Evolutionary conservation across 2,888 invertebrate genomes (phyloP).

Genomic region (Sarcophaga variegata): DNA sequence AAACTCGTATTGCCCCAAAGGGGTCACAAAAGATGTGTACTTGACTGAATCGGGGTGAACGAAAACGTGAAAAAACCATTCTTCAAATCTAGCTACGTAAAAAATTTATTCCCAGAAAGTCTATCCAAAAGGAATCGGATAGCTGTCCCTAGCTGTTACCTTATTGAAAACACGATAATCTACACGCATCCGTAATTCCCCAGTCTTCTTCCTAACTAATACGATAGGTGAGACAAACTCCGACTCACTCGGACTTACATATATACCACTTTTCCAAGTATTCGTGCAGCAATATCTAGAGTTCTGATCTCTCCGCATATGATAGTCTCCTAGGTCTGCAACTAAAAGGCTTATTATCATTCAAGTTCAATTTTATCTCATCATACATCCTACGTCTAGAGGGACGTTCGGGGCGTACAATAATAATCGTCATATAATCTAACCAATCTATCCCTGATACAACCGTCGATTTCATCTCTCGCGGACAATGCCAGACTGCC

Average conservation of each 20-base stretch:
- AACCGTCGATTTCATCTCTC: neutral
- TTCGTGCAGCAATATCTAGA: slow-evolving; percentile 39
- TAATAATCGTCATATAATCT: slow-evolving; percentile 36
- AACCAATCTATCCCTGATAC: neutral
- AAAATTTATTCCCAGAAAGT: too few relatives aligned
- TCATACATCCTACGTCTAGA: neutral
- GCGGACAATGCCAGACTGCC: neutral
- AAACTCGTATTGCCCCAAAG: slow-evolving; percentile 65
- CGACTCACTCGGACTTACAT: slow-evolving; percentile 21
- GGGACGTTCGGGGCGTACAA: slow-evolving; percentile 24
- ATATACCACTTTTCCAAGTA: slow-evolving; percentile 39
- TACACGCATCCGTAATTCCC: neutral
- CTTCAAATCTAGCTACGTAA: slow-evolving; percentile 50
- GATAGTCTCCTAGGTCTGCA: slow-evolving; percentile 43
- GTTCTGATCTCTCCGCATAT: slow-evolving; percentile 35
- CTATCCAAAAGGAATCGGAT: slow-evolving; percentile 21
- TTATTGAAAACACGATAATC: neutral
- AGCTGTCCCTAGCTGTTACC: neutral
- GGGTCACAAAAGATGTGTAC: slow-evolving; percentile 61
- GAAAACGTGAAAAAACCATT: slow-evolving; percentile 57
- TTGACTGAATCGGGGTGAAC: slow-evolving; percentile 56
- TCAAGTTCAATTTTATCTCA: slow-evolving; percentile 42
- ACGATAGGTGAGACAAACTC: slow-evolving; percentile 54
- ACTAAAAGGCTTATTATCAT: slow-evolving; percentile 26
- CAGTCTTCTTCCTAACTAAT: slow-evolving; percentile 44